These are phyloP conservation scores for Theropithecus gelada DNA, from an alignment of 2,113 vertebrate genomes.

Conservation along the genomic window DNA sequence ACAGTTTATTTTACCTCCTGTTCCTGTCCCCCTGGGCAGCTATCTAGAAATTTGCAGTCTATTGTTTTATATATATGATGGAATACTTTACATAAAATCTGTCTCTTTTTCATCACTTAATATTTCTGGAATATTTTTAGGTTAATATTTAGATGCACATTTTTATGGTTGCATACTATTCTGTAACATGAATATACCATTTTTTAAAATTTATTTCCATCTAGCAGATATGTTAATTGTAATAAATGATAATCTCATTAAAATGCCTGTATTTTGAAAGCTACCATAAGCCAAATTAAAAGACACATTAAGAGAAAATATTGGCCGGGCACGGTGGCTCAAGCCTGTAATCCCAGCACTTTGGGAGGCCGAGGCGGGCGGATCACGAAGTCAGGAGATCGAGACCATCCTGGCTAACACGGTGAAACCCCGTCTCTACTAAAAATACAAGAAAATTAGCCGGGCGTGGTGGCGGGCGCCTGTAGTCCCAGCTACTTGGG, in stretches of 20 bases:
- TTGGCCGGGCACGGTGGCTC: too few relatives aligned
- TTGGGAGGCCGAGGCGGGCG: too few relatives aligned
- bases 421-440: too few relatives aligned
- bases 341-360: too few relatives aligned
- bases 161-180: not conserved
- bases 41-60: not conserved
- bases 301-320: not conserved
- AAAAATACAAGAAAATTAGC: too few relatives aligned
- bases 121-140: not conserved
- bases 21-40: not conserved
- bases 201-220: not conserved
- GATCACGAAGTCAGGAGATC: too few relatives aligned
- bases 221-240: not conserved
- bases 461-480: too few relatives aligned
- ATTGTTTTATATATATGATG: not conserved
- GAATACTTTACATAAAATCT: not conserved
- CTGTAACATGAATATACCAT: not conserved
- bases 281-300: not conserved
- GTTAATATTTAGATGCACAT: not conserved
- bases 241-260: not conserved
- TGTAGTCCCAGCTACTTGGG: too few relatives aligned
- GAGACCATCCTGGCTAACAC: too few relatives aligned
- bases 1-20: not conserved
- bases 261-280: not conserved
- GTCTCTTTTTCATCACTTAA: not conserved